These are phyloP conservation scores for Crypturellus undulatus DNA, from an alignment of 2,113 vertebrate genomes.

Conservation along the genomic window DNA sequence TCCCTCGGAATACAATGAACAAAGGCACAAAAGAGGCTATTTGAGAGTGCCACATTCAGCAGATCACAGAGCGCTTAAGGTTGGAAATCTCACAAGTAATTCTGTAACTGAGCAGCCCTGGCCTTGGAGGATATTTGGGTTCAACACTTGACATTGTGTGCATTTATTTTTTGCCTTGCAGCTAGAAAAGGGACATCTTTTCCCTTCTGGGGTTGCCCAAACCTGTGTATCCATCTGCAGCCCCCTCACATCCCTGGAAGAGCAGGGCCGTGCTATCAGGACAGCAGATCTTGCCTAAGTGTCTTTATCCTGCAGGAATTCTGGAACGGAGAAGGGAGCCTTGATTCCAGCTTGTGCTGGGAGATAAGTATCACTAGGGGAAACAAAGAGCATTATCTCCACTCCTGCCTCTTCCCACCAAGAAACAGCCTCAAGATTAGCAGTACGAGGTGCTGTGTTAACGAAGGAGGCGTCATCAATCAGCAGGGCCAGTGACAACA, in stretches of 20 bases:
- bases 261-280: not conserved
- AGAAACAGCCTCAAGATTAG: not conserved
- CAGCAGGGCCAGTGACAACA: not conserved
- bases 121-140: not conserved
- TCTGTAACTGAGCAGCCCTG: not conserved
- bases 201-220: not conserved
- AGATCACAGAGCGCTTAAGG: not conserved
- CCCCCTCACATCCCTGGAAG: not conserved
- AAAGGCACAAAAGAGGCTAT: not conserved
- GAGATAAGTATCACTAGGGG: not conserved
- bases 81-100: not conserved
- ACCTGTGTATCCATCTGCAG: not conserved
- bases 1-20: not conserved
- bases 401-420: not conserved
- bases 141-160: not conserved
- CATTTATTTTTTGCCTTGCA: fast-evolving
- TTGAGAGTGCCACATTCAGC: not conserved
- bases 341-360: not conserved
- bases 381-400: not conserved
- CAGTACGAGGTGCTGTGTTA: not conserved
- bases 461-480: constrained; percentile 11
- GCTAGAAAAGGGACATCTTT: not conserved
- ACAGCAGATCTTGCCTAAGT: fast-evolving
- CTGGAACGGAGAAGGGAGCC: not conserved
- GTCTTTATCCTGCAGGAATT: not conserved